Conservation (phyloP, 2,113 vertebrate species). For the Perognathus longimembris region DNA sequence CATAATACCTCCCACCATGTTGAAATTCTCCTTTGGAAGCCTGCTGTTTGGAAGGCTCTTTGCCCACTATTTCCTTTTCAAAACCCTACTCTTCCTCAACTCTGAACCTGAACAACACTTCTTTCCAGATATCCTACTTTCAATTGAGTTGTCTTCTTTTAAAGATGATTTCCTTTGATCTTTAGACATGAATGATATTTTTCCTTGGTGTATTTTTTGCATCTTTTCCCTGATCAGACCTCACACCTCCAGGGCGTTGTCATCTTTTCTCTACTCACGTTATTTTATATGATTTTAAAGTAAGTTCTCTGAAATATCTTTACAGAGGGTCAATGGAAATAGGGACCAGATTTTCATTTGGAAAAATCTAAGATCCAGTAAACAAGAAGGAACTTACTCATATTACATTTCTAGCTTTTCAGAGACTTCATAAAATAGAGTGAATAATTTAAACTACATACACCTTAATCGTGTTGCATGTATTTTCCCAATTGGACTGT, state of each 20-base stretch:
- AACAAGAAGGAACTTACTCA: not conserved
- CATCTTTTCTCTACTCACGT: not conserved
- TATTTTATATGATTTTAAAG: not conserved
- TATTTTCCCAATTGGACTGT: not conserved
- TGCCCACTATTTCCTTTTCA: not conserved
- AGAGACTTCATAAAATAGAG: not conserved
- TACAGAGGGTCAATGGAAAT: not conserved
- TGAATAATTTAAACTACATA: slow-evolving; percentile 36
- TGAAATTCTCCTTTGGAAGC: not conserved
- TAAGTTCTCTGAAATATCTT: not conserved
- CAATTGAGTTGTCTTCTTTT: not conserved
- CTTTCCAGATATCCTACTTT: not conserved
- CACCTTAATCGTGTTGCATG: not conserved
- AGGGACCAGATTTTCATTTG: not conserved
- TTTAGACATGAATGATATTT: not conserved
- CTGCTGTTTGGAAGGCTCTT: not conserved
- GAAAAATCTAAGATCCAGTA: not conserved
- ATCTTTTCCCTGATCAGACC: not conserved
- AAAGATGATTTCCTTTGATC: not conserved
- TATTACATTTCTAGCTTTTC: not conserved
- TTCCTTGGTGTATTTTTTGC: not conserved
- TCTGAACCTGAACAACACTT: not conserved
- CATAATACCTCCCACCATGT: not conserved
- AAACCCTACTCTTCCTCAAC: not conserved
- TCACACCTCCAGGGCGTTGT: not conserved